Percentiles rank a stretch among this genome's conserved stretches.
Conservation (phyloP, 2,113 vertebrate species). For the Hymenochirus boettgeri region DNA sequence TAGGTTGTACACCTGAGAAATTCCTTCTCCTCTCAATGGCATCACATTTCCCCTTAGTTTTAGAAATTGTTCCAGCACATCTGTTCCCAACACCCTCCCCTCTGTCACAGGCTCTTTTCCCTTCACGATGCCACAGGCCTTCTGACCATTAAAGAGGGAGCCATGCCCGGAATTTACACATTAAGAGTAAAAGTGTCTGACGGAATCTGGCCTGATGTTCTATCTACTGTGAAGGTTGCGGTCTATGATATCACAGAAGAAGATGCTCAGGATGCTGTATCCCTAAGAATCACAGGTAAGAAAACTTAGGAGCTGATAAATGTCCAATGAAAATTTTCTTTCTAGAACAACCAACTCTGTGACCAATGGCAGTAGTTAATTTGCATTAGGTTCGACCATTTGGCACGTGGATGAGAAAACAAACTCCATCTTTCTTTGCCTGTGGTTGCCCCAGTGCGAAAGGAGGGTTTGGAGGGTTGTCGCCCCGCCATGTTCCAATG, state of each 20-base stretch:
- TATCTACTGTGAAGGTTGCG: conserved; percentile 68
- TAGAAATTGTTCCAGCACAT: not conserved
- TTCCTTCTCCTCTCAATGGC: too few species aligned
- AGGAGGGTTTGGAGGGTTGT: too few species aligned
- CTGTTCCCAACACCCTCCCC: conserved; percentile 3
- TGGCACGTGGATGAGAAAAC: too few species aligned
- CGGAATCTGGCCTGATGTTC: conserved; percentile 78
- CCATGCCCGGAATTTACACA: conserved; percentile 67
- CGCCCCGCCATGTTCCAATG: too few species aligned
- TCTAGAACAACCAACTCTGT: too few species aligned
- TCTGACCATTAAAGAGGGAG: conserved; percentile 71
- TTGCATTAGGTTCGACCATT: too few species aligned
- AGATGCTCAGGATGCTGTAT: conserved; percentile 66
- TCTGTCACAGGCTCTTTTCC: conserved; percentile 67
- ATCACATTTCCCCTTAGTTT: too few species aligned
- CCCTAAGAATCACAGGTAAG: conserved; percentile 73
- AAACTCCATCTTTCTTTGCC: too few species aligned
- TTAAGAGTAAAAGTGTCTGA: conserved; percentile 77
- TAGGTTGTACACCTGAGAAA: too few species aligned
- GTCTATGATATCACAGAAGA: conserved; percentile 71
- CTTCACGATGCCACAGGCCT: conserved; percentile 76
- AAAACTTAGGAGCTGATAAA: not conserved
- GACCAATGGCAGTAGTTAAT: too few species aligned
- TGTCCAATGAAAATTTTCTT: too few species aligned
- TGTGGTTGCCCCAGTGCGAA: too few species aligned